Evolutionary conservation across 2,888 invertebrate species (phyloP).

Genomic region (Drosophila nigricruria): DNA sequence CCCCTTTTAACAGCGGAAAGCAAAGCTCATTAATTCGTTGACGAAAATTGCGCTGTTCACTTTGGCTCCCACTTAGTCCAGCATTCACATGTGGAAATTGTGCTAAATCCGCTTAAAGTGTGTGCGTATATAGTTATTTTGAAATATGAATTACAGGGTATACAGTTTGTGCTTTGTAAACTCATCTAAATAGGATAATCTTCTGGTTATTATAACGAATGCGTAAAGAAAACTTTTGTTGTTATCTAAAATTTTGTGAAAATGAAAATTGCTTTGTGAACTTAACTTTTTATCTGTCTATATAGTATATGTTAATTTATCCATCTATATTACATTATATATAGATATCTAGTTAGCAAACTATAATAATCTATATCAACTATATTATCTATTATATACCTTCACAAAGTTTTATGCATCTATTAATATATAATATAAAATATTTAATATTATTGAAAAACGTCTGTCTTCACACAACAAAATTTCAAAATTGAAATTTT

Average conservation of each 20-base stretch:
- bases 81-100: constrained; percentile 20
- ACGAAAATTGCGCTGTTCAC: constrained; percentile 63
- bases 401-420: too few species aligned
- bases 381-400: too few species aligned
- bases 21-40: constrained; percentile 67
- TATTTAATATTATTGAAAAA: too few species aligned
- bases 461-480: too few species aligned
- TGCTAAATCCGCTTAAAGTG: constrained; percentile 7
- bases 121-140: not conserved
- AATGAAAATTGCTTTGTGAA: not conserved
- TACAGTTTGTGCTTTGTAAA: not conserved
- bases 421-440: too few species aligned
- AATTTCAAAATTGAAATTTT: too few species aligned
- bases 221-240: not conserved
- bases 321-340: not conserved
- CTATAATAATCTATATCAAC: too few species aligned
- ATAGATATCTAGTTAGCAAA: not conserved
- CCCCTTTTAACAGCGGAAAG: constrained; percentile 20
- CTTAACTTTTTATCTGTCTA: not conserved
- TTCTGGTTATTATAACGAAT: not conserved
- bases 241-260: not conserved
- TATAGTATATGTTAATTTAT: not conserved
- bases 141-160: not conserved
- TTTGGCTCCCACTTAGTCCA: constrained; percentile 49
- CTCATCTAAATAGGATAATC: not conserved